Base-by-base conservation (phyloP, 2,113 vertebrate genomes). In the Grallaria varia region DNA sequence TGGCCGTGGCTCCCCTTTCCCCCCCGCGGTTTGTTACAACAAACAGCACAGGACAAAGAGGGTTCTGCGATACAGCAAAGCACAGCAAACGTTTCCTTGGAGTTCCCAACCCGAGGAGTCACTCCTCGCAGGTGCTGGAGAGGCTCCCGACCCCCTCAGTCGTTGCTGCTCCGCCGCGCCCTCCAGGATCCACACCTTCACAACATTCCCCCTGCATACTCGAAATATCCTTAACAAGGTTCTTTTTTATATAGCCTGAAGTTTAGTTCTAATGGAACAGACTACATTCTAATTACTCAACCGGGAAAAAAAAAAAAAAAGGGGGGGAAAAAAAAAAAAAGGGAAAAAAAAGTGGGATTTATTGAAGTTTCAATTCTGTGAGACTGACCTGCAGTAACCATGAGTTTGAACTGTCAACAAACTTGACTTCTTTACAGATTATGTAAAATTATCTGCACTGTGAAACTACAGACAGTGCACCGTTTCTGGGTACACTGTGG, bases 371-470 rank as follows among this genome's bases (percentile, higher is more conserved):
- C 82, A 96, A 45, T 88, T 91, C 92, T 44, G 87, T 68, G 63
- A 94, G 88, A 96, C 92, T 96, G 93, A 97, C 93, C 95, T 96
- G 91, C 97, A 96, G 94, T 97, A 94, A 94, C 93, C 71, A 17
- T 91, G 84, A 89, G 91, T 93, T 31, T 88, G 82, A 96, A 92
- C 88, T 96, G 84, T 96, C 84, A 96, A 93, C 76, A 96, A 79
- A 66, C 92, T 83, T 72, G 89, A 97, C 82, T 94, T 87, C 66
- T 93, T 95, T 96, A 97, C 67, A 96, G 96, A 94, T 89, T 72
- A 75, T 79, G 96, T 50, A 96, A 94, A 96, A 95, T 94, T 62
- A 96, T 90, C 80, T 93, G 90, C 86, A 84, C 60, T 90, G 75
- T 96, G 73, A 92, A 96, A 93, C 73, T 94, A 95, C 74, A 96